phyloP scores from a whole-genome alignment of 1,140 invertebrate genomes.

The Delia radicum region DNA sequence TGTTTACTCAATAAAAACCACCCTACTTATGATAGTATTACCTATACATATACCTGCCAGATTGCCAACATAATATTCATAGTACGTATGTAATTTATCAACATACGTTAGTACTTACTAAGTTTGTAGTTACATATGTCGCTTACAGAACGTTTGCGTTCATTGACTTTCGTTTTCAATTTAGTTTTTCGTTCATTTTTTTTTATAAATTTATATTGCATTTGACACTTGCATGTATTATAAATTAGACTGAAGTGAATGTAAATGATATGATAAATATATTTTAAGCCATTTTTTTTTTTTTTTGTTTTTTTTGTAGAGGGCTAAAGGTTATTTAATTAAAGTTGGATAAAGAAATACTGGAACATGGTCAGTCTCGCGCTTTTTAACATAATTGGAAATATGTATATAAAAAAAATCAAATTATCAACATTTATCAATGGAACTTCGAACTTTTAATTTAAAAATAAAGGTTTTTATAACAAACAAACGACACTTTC shows the following conservation, averaged over 20 bases:
- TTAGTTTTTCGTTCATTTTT: background rate
- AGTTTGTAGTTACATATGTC: too few relatives aligned
- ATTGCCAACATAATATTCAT: too few relatives aligned
- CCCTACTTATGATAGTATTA: too few relatives aligned
- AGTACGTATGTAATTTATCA: background rate
- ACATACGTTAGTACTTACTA: background rate
- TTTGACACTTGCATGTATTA: constrained; percentile 18
- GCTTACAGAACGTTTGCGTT: constrained; percentile 2
- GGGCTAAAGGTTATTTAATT: constrained; percentile 20
- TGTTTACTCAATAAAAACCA: too few relatives aligned
- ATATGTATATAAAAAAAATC: too few relatives aligned
- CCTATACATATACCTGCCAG: too few relatives aligned
- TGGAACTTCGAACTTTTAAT: too few relatives aligned
- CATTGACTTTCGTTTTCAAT: constrained; percentile 17
- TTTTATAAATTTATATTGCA: background rate
- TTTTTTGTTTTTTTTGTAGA: background rate
- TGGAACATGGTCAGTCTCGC: background rate
- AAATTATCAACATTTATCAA: too few relatives aligned
- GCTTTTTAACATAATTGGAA: too few relatives aligned
- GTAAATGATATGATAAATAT: constrained; percentile 22
- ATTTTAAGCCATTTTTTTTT: background rate
- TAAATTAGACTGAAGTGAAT: constrained; percentile 21
- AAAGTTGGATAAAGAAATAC: background rate
- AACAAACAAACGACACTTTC: too few relatives aligned
- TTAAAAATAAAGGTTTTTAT: too few relatives aligned